Percentiles rank a stretch among this genome's conserved stretches.
Conservation (phyloP, 2,797 vertebrate species). For the Acanthopagrus latus region DNA sequence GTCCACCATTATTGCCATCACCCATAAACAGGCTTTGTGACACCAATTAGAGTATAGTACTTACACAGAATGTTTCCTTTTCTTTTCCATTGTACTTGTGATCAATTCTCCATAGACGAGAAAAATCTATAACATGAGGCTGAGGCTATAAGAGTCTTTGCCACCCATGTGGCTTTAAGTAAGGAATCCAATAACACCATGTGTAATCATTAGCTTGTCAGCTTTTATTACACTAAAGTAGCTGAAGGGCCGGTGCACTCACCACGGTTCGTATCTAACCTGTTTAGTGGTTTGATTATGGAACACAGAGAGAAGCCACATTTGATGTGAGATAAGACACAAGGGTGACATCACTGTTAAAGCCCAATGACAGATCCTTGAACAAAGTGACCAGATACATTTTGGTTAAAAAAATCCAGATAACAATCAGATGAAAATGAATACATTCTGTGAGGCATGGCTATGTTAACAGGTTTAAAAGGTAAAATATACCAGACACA, state of each 20-base stretch:
- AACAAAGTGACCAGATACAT: not conserved
- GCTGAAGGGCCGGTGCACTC: slow-evolving; percentile 37
- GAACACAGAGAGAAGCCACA: slow-evolving; percentile 3
- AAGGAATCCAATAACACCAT: slow-evolving; percentile 69
- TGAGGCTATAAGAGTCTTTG: slow-evolving; percentile 39
- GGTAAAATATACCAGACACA: not conserved
- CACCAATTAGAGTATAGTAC: slow-evolving; percentile 52
- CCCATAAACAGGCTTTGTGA: slow-evolving; percentile 41
- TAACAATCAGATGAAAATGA: not conserved
- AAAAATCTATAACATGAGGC: slow-evolving; percentile 62
- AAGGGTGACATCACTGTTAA: not conserved
- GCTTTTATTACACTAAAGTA: slow-evolving; percentile 69
- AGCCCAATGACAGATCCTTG: not conserved
- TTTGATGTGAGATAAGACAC: slow-evolving; percentile 24
- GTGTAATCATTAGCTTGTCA: slow-evolving; percentile 74
- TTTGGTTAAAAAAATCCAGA: not conserved
- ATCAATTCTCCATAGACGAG: slow-evolving; percentile 66
- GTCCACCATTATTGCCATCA: slow-evolving; percentile 22
- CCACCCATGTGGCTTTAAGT: slow-evolving; percentile 60
- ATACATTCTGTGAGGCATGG: not conserved
- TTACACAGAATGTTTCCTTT: slow-evolving; percentile 58
- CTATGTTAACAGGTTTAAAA: not conserved
- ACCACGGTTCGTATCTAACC: slow-evolving; percentile 32
- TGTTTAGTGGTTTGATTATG: slow-evolving; percentile 49
- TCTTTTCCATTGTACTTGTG: slow-evolving; percentile 49